These are phyloP conservation scores for Leptogaster cylindrica DNA, from an alignment of 2,888 invertebrate genomes.

Conservation along the genomic window DNA sequence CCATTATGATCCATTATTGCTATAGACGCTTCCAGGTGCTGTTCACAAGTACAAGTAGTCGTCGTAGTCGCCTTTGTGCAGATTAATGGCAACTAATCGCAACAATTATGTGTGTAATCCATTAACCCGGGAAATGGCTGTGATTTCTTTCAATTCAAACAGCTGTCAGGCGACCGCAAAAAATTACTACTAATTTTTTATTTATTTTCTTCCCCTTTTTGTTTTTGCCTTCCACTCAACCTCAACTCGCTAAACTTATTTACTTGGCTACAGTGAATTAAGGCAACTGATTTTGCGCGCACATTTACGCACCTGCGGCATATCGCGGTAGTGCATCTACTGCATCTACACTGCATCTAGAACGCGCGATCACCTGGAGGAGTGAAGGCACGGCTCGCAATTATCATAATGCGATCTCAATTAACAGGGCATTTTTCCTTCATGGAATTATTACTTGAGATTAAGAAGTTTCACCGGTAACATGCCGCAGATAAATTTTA, in stretches of 20 bases:
- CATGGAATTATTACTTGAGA: conserved; percentile 7
- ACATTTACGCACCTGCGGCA: conserved; percentile 29
- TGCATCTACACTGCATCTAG: background rate
- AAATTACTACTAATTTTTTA: conserved; percentile 1
- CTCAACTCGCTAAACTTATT: no score
- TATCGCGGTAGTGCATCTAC: background rate
- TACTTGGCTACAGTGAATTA: conserved; percentile 13
- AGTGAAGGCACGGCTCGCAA: conserved; percentile 17
- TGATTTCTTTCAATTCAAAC: conserved; percentile 24
- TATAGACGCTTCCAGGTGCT: no score
- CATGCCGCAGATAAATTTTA: background rate
- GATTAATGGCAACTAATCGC: background rate
- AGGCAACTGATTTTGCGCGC: no score
- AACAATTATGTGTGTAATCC: background rate
- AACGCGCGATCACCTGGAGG: background rate
- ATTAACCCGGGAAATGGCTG: background rate
- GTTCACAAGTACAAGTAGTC: background rate
- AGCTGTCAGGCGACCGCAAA: background rate
- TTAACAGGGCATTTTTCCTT: conserved; percentile 25
- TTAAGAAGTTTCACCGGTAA: background rate
- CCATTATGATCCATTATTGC: no score
- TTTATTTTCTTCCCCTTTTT: background rate
- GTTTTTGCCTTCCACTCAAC: no score
- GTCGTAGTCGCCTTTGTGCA: background rate
- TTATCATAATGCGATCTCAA: conserved; percentile 31